Evolutionary conservation across 1,140 invertebrate species (phyloP), one percentile per base, ranked within the genome.

Genomic region (Drosophila busckii): DNA sequence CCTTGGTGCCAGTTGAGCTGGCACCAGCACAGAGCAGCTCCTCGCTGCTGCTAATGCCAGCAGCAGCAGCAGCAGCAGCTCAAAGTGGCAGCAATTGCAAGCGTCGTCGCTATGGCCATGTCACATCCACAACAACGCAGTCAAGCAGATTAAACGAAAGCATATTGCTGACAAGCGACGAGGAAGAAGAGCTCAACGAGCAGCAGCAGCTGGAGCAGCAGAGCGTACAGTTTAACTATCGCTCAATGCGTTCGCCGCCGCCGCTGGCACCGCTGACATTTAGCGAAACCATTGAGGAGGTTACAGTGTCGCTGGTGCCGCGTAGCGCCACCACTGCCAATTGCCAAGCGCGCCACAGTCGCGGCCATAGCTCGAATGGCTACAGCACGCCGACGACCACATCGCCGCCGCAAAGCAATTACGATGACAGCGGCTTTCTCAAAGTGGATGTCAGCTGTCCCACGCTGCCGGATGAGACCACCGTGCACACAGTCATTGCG

Each of bases 401-500:
- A 35, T 12, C 48, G 25, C 4, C 3, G 10, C 7, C 34, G 2
- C 26, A 20, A 25, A 29, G 8, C 20, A 50, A 37, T 17, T 19
- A 5, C 5, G 29, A 61, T 20, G 42, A 7, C 15, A 40, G 53
- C 9, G 46, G 61, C 2, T 78, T 44, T 6, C 13, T 76, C 4
- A 40, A 61, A 16, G 69, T 82, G 5, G 69, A 80, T 54, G 75
- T 82, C 29, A 41, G 32, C 6, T 10, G 41, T 65, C 1, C 71
- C 3, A 55, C 65, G 4, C 35, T 86, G 15, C 70, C 84, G 2
- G 84, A 86, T 46, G 84, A 86, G 23, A 86, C 84, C 8, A 86
- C 84, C n/a, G 84, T 86, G 2, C 84, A 86, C 13, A 86, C 84
- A 15, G 80, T 84, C 1, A 86, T 86, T n/a, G 84, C 84, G 0